phyloP scores from a whole-genome alignment of 1,140 invertebrate species.

The Drosophila melanogaster region Release_6_plus_ISO1_MT NT_033777.3:6096001-6096500 shows the following conservation, averaged over 20 bases:
- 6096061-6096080: slow-evolving; percentile 23
- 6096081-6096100: slow-evolving; percentile 29
- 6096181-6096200: slow-evolving; percentile 51
- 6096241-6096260: slow-evolving; percentile 63
- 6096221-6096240: slow-evolving; percentile 72
- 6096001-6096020: slow-evolving; percentile 12
- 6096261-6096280: slow-evolving; percentile 60
- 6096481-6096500: slow-evolving; percentile 19
- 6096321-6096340: slow-evolving; percentile 60
- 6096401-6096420: slow-evolving; percentile 64
- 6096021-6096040: slow-evolving; percentile 21
- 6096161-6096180: slow-evolving; percentile 8
- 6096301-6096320: slow-evolving; percentile 32
- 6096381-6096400: slow-evolving; percentile 51
- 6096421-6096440: slow-evolving; percentile 11
- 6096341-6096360: slow-evolving; percentile 31
- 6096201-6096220: slow-evolving; percentile 60
- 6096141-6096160: slow-evolving; percentile 60
- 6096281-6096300: not conserved
- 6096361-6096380: slow-evolving; percentile 31
- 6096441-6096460: slow-evolving; percentile 25
- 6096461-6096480: not conserved
- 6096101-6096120: slow-evolving; percentile 61
- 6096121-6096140: slow-evolving; percentile 72
- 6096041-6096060: slow-evolving; percentile 60